phyloP scores from a whole-genome alignment of 2,113 vertebrate species.

The Herpetotheres cachinnans region DNA sequence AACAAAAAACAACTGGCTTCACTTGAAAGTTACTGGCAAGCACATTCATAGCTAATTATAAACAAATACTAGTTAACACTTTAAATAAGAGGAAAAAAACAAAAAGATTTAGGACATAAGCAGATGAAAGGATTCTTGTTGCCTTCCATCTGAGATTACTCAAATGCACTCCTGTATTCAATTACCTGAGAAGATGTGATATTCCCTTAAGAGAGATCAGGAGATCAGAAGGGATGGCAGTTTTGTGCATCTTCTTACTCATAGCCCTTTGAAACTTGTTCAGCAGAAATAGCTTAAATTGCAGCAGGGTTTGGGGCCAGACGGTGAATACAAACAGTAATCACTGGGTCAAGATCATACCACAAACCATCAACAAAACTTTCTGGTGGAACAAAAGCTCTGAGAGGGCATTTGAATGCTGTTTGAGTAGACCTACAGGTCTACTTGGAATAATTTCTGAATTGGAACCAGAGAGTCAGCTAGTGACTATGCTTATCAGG shows the following conservation, averaged over 20 bases:
- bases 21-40: conserved; percentile 62
- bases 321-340: conserved; percentile 18
- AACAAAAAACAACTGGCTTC: conserved; percentile 8
- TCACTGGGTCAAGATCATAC: conserved; percentile 36
- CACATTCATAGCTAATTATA: conserved; percentile 72
- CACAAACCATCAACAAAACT: conserved; percentile 19
- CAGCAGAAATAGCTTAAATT: conserved; percentile 68
- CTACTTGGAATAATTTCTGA: background rate
- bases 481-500: background rate
- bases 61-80: conserved; percentile 75
- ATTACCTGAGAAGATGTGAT: conserved; percentile 81
- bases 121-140: conserved; percentile 70
- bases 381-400: background rate
- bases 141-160: conserved; percentile 74
- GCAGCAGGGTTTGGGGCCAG: conserved; percentile 62
- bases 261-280: conserved; percentile 62
- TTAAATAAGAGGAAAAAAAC: conserved; percentile 53
- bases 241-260: conserved; percentile 64
- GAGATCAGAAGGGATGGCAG: conserved; percentile 66
- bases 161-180: conserved; percentile 79
- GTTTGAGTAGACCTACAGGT: background rate
- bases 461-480: background rate
- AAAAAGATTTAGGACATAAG: conserved; percentile 67
- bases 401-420: background rate
- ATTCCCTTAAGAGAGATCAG: conserved; percentile 74